These are phyloP conservation scores for Pardosa pseudoannulata DNA, from an alignment of 2,888 invertebrate species.

Conservation along the genomic window DNA sequence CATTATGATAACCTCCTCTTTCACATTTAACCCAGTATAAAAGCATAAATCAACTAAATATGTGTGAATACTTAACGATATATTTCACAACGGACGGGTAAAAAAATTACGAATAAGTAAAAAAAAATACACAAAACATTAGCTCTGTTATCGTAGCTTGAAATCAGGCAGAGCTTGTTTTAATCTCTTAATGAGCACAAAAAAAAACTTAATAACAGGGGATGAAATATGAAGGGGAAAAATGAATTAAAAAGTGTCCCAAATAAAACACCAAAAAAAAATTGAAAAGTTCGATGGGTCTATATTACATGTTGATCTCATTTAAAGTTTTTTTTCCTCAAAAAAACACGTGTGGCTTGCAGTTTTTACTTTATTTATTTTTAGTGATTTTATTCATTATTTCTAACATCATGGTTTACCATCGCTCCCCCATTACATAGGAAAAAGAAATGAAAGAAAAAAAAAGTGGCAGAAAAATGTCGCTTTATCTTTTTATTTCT, in stretches of 20 bases:
- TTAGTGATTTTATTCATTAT: constrained; percentile 69
- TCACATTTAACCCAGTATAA: not conserved
- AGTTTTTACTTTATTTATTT: constrained; percentile 47
- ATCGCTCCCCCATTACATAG: constrained; percentile 54
- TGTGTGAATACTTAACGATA: constrained; percentile 17
- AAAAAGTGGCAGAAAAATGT: constrained; percentile 53
- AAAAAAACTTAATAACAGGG: constrained; percentile 49
- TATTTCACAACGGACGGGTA: not conserved
- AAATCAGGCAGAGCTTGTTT: constrained; percentile 55
- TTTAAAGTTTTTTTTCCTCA: constrained; percentile 35
- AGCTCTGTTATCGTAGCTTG: constrained; percentile 48
- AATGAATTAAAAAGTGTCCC: constrained; percentile 54
- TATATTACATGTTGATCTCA: constrained; percentile 64
- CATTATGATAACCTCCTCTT: constrained; percentile 2
- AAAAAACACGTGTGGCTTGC: constrained; percentile 40
- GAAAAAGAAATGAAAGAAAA: constrained; percentile 30
- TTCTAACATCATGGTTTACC: constrained; percentile 71
- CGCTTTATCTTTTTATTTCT: constrained; percentile 30
- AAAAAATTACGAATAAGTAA: not conserved
- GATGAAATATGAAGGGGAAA: constrained; percentile 26
- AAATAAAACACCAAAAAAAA: constrained; percentile 17
- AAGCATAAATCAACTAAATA: constrained; percentile 17
- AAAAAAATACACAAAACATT: constrained; percentile 42
- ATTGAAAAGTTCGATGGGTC: constrained; percentile 51
- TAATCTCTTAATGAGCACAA: constrained; percentile 62